These are phyloP conservation scores for Eublepharis macularius DNA, from an alignment of 2,113 vertebrate genomes.

Conservation along the genomic window DNA sequence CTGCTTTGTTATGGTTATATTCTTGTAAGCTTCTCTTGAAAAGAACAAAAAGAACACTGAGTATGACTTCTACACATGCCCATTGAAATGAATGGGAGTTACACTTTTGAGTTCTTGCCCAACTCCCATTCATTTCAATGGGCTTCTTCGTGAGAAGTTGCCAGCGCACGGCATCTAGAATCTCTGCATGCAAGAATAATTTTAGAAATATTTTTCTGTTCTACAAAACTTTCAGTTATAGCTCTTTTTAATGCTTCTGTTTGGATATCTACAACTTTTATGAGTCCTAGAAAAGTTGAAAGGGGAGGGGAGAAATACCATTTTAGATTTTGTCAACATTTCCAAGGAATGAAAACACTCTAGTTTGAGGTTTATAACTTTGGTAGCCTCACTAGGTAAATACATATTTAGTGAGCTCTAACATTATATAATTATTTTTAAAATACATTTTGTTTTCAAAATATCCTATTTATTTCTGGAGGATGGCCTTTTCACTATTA, in stretches of 20 bases:
- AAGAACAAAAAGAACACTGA: background rate
- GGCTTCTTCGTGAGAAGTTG: background rate
- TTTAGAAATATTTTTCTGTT: background rate
- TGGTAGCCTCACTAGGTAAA: conserved; percentile 12
- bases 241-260: conserved; percentile 4
- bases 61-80: background rate
- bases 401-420: conserved; percentile 4
- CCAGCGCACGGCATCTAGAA: background rate
- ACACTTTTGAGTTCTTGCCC: background rate
- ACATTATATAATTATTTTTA: background rate
- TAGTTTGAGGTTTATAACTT: conserved; percentile 6
- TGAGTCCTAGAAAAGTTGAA: background rate
- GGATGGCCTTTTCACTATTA: background rate
- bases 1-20: conserved; percentile 38
- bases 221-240: conserved; percentile 5
- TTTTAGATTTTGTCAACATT: background rate
- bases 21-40: conserved; percentile 24
- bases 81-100: background rate
- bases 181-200: conserved; percentile 1
- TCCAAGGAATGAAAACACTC: background rate
- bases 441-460: background rate
- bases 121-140: background rate
- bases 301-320: background rate
- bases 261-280: background rate
- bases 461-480: conserved; percentile 6